Evolutionary conservation across 2,888 invertebrate species (phyloP), one percentile per base, ranked within the genome.

Genomic region (Rhodophaea formosa): DNA sequence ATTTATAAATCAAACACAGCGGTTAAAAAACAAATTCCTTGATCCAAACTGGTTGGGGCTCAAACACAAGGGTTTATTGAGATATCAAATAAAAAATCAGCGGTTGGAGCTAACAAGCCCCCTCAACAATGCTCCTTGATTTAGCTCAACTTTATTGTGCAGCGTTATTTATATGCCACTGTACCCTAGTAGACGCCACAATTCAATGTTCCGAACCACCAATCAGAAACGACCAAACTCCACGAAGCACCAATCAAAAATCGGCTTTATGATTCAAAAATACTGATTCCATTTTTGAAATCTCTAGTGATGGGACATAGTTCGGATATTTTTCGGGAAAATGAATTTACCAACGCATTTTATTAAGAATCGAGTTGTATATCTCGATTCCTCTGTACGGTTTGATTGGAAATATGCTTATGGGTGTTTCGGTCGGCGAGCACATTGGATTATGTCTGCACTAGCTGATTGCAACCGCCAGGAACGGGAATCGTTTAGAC

Each of bases 41-140:
- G 62, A 65, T 64, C 63, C 55, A 69, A 79, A 82, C 81, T 72
- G 77, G 79, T 84, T 80, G 71, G 74, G 79, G 78, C 81, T 86
- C 79, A 77, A 80, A 75, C 74, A 77, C 75, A 74, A 71, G 80
- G 78, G 78, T 83, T 86, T 88, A 89, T 91, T 89, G 88, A 88
- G 89, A 90, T 89, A 89, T 91, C 89, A 87, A 89, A 90, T 88
- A 89, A 88, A 89, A 88, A 89, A 89, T 90, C 89, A 88, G 88
- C 85, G 85, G 86, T 82, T 84, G 82, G 77, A 76, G 72, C 86
- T 88, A 88, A 88, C 88, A 88, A 88, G 71, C 78, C 77, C 76
- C 80, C 78, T 83, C 84, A 78, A 89, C 89, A 89, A 90, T 88
- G 78, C 88, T 84, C 75, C 86, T 88, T 90, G 90, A 90, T 90